These are phyloP conservation scores for Orius insidiosus DNA, from an alignment of 1,140 invertebrate genomes.

Conservation along the genomic window DNA sequence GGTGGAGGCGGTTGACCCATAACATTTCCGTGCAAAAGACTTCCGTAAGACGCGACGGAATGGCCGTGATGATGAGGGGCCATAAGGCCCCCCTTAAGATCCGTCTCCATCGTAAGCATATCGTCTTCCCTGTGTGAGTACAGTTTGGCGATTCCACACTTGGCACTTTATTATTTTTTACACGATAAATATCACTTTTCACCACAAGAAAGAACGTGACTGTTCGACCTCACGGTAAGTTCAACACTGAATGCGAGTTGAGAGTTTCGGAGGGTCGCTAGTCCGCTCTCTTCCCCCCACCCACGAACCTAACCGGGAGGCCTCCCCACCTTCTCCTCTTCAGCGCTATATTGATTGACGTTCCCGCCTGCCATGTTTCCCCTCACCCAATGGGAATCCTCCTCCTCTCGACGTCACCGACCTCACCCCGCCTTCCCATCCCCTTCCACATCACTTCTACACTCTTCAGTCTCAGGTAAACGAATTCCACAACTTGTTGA, in stretches of 20 bases:
- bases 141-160: slow-evolving; percentile 33
- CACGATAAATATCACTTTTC: background rate
- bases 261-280: background rate
- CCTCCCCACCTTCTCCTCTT: slow-evolving; percentile 5
- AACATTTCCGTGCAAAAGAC: slow-evolving; percentile 24
- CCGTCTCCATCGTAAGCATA: slow-evolving; percentile 76
- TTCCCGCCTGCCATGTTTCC: slow-evolving; percentile 20
- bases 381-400: slow-evolving; percentile 16
- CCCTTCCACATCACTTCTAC: background rate
- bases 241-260: slow-evolving; percentile 3
- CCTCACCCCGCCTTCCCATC: slow-evolving; percentile 6
- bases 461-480: slow-evolving; percentile 12
- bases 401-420: slow-evolving; percentile 14
- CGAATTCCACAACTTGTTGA: slow-evolving; percentile 19
- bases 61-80: slow-evolving; percentile 26
- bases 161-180: slow-evolving; percentile 2
- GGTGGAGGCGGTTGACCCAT: slow-evolving; percentile 30
- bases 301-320: background rate
- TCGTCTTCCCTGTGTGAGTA: slow-evolving; percentile 50
- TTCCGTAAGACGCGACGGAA: slow-evolving; percentile 35
- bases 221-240: slow-evolving; percentile 9
- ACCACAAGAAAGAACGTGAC: slow-evolving; percentile 5
- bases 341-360: slow-evolving; percentile 20
- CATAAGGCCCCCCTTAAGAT: slow-evolving; percentile 62
- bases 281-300: background rate